Evolutionary conservation across 2,113 vertebrate genomes (phyloP).

Genomic region (Philantomba maxwellii): DNA sequence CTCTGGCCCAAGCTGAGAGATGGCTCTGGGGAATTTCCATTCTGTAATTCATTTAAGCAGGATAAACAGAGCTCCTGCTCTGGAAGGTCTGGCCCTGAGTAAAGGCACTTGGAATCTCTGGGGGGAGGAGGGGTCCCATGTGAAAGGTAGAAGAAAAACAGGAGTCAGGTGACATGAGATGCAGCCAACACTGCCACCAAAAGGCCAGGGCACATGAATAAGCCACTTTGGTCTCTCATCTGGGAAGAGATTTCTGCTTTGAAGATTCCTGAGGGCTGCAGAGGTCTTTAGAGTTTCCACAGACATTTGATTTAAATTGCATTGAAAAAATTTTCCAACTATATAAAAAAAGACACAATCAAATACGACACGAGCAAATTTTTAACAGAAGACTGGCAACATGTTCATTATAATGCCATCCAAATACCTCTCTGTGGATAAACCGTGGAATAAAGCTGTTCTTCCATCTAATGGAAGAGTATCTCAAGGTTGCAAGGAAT

Average conservation of each 20-base stretch:
- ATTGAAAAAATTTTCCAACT: neutral
- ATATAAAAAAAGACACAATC: neutral
- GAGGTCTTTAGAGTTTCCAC: neutral
- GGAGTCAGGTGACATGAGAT: neutral
- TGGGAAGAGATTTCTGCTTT: neutral
- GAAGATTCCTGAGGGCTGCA: neutral
- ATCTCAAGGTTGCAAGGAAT: neutral
- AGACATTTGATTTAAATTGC: constrained; percentile 7
- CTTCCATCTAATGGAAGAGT: neutral
- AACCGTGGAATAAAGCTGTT: neutral
- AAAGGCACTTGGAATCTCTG: neutral
- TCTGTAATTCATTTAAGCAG: constrained; percentile 33
- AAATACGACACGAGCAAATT: neutral
- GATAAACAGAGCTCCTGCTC: constrained; percentile 38
- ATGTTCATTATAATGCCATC: neutral
- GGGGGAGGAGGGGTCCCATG: neutral
- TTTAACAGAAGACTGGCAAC: neutral
- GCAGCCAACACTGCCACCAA: neutral
- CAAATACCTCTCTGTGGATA: neutral
- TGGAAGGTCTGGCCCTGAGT: neutral
- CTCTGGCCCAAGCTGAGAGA: neutral
- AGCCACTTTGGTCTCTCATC: neutral
- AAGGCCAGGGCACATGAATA: neutral
- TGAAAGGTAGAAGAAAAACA: neutral
- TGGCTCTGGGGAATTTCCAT: constrained; percentile 57